Percentiles rank a stretch among this genome's conserved stretches.
Conservation (phyloP, 1,140 invertebrate genomes). For the Atta texana region DNA sequence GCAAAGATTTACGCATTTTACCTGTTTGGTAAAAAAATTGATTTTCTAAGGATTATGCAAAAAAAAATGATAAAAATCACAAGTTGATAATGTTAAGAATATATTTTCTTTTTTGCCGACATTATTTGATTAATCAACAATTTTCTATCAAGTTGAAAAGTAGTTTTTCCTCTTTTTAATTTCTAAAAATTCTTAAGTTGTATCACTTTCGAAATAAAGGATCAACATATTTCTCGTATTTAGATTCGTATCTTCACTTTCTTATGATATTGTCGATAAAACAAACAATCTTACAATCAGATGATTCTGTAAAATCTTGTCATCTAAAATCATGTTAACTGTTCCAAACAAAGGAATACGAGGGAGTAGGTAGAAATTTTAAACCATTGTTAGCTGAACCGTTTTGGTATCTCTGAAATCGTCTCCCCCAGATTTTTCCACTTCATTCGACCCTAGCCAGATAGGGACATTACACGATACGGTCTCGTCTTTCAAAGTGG, state of each 20-base stretch:
- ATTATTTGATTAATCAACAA: too few relatives aligned
- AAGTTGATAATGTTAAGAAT: too few relatives aligned
- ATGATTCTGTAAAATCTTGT: background rate
- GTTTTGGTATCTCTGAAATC: constrained; percentile 26
- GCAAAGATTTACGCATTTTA: too few relatives aligned
- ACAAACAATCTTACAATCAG: background rate
- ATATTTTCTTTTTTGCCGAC: too few relatives aligned
- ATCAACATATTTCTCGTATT: background rate
- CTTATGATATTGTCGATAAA: background rate
- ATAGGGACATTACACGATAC: constrained; percentile 13
- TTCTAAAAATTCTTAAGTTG: too few relatives aligned
- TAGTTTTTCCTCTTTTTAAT: too few relatives aligned
- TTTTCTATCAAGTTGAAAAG: too few relatives aligned
- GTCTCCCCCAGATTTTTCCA: constrained; percentile 19
- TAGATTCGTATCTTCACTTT: background rate
- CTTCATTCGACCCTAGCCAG: constrained; percentile 3
- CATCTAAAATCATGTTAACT: background rate
- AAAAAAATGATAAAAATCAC: too few relatives aligned
- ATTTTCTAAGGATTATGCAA: too few relatives aligned
- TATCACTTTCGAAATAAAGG: too few relatives aligned
- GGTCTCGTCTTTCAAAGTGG: constrained; percentile 47
- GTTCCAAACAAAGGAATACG: background rate
- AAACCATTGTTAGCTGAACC: background rate
- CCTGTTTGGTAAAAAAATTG: too few relatives aligned
- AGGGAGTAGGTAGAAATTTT: background rate